Percentiles rank a stretch among this genome's conserved stretches.
phyloP scores from a whole-genome alignment of 1,140 invertebrate species.

The Sesamia nonagrioides region DNA sequence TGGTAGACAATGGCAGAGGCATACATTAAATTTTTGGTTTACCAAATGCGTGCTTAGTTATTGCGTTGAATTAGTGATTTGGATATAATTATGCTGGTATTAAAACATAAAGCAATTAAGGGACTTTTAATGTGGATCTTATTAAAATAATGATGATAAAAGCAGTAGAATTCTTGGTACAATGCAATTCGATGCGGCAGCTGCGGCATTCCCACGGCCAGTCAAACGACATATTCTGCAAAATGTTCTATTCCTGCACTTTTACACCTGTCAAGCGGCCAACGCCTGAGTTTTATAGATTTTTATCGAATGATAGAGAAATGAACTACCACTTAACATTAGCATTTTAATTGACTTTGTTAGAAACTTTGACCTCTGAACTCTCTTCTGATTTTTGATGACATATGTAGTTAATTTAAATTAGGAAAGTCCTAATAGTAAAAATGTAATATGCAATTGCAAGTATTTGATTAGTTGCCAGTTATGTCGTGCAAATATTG shows the following conservation, averaged over 20 bases:
- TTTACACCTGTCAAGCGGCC: constrained; percentile 61
- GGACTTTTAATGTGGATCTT: constrained; percentile 3
- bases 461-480: background rate
- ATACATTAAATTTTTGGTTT: constrained; percentile 34
- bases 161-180: constrained; percentile 35
- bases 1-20: constrained; percentile 1
- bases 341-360: background rate
- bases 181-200: constrained; percentile 61
- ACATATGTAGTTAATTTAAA: background rate
- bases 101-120: constrained; percentile 12
- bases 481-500: constrained; percentile 6
- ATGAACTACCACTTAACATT: background rate
- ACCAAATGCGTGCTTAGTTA: background rate
- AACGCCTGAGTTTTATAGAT: constrained; percentile 18
- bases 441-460: background rate
- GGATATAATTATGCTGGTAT: background rate
- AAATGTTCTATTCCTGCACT: constrained; percentile 63
- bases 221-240: constrained; percentile 53
- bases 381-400: background rate
- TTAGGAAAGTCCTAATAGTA: too few species aligned
- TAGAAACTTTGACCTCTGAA: background rate
- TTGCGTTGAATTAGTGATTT: background rate
- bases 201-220: constrained; percentile 71
- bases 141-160: constrained; percentile 42
- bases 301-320: constrained; percentile 19